Conservation (phyloP, 92 coral and sea anemone species). For the Blastomussa wellsi region DNA sequence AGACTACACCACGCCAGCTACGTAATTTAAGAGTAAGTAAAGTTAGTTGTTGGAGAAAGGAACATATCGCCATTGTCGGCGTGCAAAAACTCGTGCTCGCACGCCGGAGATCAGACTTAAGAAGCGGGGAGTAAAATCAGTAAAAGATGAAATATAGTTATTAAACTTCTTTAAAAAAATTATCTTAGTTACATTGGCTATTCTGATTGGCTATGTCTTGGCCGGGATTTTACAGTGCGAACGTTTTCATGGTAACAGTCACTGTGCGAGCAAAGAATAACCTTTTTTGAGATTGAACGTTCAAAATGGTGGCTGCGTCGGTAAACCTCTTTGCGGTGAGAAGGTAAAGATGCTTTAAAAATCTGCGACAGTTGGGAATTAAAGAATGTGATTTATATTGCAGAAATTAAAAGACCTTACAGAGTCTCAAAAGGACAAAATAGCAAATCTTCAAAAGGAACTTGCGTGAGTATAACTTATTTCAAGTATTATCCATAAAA, state of each 20-base stretch:
- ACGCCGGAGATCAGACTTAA: no score
- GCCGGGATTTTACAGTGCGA: no score
- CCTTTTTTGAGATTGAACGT: not conserved
- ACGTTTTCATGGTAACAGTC: not conserved
- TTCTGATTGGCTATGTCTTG: not conserved
- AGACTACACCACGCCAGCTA: not conserved
- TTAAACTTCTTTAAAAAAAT: not conserved
- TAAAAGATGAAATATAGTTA: not conserved
- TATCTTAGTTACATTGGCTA: not conserved
- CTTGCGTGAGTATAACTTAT: not conserved
- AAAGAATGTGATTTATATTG: not conserved
- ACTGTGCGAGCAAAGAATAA: not conserved
- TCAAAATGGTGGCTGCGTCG: not conserved
- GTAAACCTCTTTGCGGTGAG: not conserved
- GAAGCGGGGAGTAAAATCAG: no score
- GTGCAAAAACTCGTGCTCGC: no score
- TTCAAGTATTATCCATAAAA: not conserved
- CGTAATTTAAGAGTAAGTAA: not conserved
- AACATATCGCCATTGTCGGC: no score
- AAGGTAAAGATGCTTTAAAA: not conserved
- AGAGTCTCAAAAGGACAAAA: not conserved
- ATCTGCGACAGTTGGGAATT: not conserved
- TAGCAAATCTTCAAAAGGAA: not conserved
- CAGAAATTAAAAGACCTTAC: not conserved
- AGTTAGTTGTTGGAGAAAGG: no score